Evolutionary conservation across 1,140 invertebrate species (phyloP), one percentile per base, ranked within the genome.

Genomic region (Chironomus tepperi): DNA sequence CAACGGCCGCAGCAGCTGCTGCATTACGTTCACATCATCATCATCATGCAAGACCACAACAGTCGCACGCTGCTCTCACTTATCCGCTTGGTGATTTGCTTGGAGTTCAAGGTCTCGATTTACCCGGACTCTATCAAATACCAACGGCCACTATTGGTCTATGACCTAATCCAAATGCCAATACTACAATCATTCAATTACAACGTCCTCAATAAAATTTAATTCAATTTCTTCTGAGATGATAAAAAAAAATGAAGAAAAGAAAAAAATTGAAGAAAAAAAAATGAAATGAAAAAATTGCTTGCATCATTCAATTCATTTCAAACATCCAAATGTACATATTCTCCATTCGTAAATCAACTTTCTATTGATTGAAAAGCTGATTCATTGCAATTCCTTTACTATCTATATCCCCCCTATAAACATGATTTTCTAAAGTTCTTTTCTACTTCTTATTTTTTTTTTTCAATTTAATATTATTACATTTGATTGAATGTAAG

Each of bases 61-160:
- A 0, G 24, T 34, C 24, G 24, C 24, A 34, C 24, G 24, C 24
- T 76, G 86, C 84, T 42, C 84, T 86, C 73, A 87, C 84, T 47
- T 91, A 90, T 80, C 88, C 87, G 43, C 88, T 90, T 84, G 89
- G 85, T 78, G 89, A 90, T 79, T 80, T 91, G 57, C 80, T 90
- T 9, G 87, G 87, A 1, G 86, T 90, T 19, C 89, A 88, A 77
- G 85, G 88, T 43, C 83, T 91, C 21, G 89, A 90, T 77, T 83
- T 90, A 79, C 78, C 77, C 78, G 84, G 88, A 15, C 82, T 89
- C 5, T 90, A 90, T 80, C 85, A 88, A 43, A 85, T 87, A 75
- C 88, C 86, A 0, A 83, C 85, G 15, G 78, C 80, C 21, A 78
- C 80, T 42, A 84, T 88, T 76, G 89, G 89, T 18, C 88, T 93